Conservation (phyloP, 2,888 invertebrate genomes). For the Odontothrips loti region DNA sequence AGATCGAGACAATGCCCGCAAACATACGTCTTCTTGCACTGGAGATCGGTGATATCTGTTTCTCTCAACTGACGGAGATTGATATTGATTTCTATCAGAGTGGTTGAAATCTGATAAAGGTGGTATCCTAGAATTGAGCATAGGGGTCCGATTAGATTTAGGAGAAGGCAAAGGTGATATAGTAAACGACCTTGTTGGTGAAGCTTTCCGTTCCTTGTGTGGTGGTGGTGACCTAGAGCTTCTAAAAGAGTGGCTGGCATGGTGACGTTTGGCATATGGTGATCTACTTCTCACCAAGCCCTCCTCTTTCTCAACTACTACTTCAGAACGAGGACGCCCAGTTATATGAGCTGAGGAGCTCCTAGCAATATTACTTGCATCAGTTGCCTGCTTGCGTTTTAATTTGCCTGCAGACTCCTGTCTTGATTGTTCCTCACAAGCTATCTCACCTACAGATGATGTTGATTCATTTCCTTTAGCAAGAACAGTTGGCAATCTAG, state of each 20-base stretch:
- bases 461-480: not conserved
- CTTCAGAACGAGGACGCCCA: too few species aligned
- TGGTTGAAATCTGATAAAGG: not conserved
- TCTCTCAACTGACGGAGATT: not conserved
- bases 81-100: not conserved
- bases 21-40: not conserved
- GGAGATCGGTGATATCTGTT: constrained; percentile 6
- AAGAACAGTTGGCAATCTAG: not conserved
- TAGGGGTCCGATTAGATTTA: not conserved
- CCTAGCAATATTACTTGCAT: too few species aligned
- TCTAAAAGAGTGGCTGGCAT: not conserved
- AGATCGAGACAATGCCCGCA: not conserved
- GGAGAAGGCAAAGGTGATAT: not conserved
- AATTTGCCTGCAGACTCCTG: not conserved
- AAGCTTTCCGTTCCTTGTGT: not conserved
- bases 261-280: not conserved
- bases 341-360: too few species aligned
- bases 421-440: not conserved
- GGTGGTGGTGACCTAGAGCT: not conserved
- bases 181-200: not conserved
- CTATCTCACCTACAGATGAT: not conserved
- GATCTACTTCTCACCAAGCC: not conserved
- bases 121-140: not conserved
- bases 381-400: not conserved
- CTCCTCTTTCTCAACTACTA: not conserved